Evolutionary conservation across 2,113 vertebrate species (phyloP), one percentile per base, ranked within the genome.

Genomic region (Pelecanus crispus): DNA sequence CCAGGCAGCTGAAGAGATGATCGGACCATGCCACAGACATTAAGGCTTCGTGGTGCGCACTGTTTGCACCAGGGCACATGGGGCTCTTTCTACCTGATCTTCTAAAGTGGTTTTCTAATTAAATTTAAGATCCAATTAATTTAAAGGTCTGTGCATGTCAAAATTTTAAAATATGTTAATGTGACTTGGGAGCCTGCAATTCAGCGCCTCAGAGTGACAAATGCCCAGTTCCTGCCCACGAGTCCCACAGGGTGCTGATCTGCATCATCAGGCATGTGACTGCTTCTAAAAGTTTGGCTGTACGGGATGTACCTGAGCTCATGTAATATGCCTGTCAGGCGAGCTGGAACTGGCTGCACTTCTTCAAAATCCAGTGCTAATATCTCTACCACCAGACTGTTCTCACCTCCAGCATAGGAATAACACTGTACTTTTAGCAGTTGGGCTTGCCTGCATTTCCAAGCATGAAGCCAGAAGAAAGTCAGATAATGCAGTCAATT

Each of bases 311-410:
- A n/a, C 31, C 72, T 24, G 63, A n/a, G 49, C 61, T 84, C 49
- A 7, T 24, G 2, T 22, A 11, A 4, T 2, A 5, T 0, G 0
- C 25, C 45, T 28, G 15, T 1, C 6, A 0, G 1, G 55, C 1
- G 3, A 63, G 42, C 17, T 70, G 50, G 53, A 49, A 15, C 19
- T 62, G 63, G n/a, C 10, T 58, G 67, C 44, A 1, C 24, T 20
- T 89, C 65, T 28, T 65, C 66, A 47, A 34, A 82, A 50, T 32
- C 56, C 77, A 2, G 0, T 7, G 7, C 28, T 49, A 1, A 32
- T 11, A 4, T 36, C 21, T 42, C 49, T 28, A 0, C 18, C 56
- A n/a, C 16, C 44, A 34, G 44, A 0, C 31, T 68, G 24, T 11
- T 56, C 58, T 65, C 82, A 74, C 17, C 62, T 44, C 70, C 52